Percentiles rank a stretch among this genome's conserved stretches.
phyloP scores from a whole-genome alignment of 2,888 invertebrate species.

The Microplitis deprimator region DNA sequence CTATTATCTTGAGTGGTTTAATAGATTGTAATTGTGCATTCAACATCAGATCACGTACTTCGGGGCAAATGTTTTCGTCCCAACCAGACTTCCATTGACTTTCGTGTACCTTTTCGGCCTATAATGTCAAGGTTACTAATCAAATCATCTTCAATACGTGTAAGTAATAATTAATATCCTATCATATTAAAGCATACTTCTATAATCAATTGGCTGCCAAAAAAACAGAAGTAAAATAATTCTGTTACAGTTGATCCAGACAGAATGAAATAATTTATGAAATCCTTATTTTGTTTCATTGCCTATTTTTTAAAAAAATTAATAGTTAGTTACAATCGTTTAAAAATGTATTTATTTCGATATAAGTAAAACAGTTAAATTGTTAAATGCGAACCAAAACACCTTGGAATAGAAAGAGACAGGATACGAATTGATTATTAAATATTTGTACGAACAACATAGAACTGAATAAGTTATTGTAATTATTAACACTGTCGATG shows the following conservation, averaged over 20 bases:
- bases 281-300: neutral
- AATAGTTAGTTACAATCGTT: neutral
- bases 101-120: neutral
- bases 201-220: neutral
- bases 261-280: neutral
- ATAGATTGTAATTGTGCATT: neutral
- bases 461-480: neutral
- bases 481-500: neutral
- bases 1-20: constrained; percentile 55
- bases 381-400: constrained; percentile 24
- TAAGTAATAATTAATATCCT: no score
- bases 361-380: no score
- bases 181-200: no score
- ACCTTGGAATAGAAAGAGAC: neutral
- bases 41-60: neutral
- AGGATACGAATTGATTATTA: neutral
- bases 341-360: no score
- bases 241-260: neutral
- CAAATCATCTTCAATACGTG: no score
- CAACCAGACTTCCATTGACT: neutral
- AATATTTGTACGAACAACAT: neutral
- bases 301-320: neutral
- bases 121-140: neutral
- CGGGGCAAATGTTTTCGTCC: neutral
- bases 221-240: neutral